A percentile compares a stretch with the other conserved stretches of the same genome.
Conservation (phyloP, 2,888 invertebrate species). For the Tenthredo distinguenda region DNA sequence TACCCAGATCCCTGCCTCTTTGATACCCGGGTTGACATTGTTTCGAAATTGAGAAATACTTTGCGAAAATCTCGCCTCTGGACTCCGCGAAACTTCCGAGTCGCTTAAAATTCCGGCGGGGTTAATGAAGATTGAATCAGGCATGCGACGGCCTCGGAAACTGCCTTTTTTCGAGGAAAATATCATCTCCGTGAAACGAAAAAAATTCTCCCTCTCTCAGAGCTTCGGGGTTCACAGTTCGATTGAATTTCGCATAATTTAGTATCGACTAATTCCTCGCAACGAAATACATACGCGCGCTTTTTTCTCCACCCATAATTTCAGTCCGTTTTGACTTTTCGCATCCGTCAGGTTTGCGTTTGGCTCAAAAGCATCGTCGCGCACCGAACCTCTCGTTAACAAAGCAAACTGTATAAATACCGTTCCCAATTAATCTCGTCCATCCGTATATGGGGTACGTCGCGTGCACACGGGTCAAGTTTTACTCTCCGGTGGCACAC, state of each 20-base stretch:
- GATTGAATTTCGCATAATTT: background rate
- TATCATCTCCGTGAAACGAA: background rate
- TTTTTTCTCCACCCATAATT: background rate
- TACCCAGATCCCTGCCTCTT: background rate
- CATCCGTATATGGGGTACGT: background rate
- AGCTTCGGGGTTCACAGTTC: background rate
- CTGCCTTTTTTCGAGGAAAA: background rate
- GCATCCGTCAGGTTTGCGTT: background rate
- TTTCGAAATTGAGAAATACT: constrained; percentile 10
- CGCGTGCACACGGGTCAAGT: constrained; percentile 21
- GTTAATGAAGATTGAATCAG: background rate
- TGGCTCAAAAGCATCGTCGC: background rate
- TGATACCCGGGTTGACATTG: background rate
- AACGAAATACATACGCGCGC: background rate
- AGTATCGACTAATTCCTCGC: too few species aligned
- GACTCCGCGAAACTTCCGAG: background rate
- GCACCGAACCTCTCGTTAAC: constrained; percentile 1
- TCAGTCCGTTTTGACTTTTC: background rate
- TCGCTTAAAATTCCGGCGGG: background rate
- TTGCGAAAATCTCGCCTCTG: background rate
- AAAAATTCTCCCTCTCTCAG: background rate
- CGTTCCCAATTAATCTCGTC: constrained; percentile 25
- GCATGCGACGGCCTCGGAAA: background rate
- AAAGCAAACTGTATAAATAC: constrained; percentile 40
- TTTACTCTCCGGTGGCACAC: background rate